Percentiles rank a stretch among this genome's conserved stretches.
Conservation (phyloP, 2,888 invertebrate genomes). For the Creontiades dilutus region DNA sequence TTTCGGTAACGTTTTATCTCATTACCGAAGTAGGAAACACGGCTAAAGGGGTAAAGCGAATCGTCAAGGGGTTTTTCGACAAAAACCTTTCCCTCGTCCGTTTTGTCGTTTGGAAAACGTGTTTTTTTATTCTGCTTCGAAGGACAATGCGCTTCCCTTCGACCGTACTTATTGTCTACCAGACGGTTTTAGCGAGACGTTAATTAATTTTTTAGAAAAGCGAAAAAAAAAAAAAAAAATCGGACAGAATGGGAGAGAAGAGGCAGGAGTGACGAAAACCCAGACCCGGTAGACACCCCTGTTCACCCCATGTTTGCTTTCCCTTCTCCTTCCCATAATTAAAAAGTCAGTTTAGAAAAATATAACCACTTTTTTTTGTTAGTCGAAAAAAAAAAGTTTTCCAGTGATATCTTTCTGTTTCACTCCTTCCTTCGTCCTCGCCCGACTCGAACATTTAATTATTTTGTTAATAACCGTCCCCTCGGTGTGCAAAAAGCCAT, state of each 20-base stretch:
- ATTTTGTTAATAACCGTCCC: conserved; percentile 72
- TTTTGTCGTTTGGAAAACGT: conserved; percentile 28
- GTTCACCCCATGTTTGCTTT: conserved; percentile 30
- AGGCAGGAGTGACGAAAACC: conserved; percentile 14
- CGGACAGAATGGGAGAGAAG: neutral
- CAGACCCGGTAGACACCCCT: conserved; percentile 18
- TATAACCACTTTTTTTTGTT: conserved; percentile 24
- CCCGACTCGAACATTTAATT: conserved; percentile 71
- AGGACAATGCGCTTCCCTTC: conserved; percentile 44
- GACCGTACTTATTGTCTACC: conserved; percentile 51
- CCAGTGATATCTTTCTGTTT: conserved; percentile 45
- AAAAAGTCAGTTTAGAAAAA: conserved; percentile 42
- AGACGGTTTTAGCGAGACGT: conserved; percentile 42
- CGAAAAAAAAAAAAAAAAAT: too few relatives aligned
- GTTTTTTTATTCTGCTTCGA: conserved; percentile 32
- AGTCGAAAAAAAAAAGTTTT: conserved; percentile 30
- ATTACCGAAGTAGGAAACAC: conserved; percentile 19
- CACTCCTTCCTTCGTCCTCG: conserved; percentile 31
- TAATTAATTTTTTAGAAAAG: conserved; percentile 51
- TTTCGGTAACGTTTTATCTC: conserved; percentile 16
- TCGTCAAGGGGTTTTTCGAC: conserved; percentile 34
- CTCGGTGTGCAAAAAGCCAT: neutral
- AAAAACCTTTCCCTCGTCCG: conserved; percentile 15
- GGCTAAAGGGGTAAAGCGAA: conserved; percentile 14
- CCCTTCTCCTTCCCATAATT: conserved; percentile 26